Base-by-base conservation (phyloP, 2,888 invertebrate species). In the Drosophila niveifrons region DNA sequence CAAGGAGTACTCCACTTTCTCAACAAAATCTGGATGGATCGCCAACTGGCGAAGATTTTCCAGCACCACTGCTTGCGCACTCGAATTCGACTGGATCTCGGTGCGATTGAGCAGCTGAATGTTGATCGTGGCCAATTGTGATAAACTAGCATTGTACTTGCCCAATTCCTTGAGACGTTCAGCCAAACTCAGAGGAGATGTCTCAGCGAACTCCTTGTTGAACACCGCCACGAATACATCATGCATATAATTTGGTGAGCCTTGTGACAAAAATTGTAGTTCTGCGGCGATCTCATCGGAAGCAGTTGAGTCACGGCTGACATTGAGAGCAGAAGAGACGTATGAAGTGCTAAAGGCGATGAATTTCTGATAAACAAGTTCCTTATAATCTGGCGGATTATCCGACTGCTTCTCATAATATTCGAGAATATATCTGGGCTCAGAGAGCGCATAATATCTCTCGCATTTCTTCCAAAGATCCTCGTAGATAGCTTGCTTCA, bases 401-500 rank as follows among this genome's bases (percentile, higher is more conserved):
- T 70, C 53, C 1, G 59, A 31, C 18, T 66, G 51, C 3, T 75
- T 57, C 3, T 13, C 44, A 41, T 80, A 73, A 17, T 88, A 75
- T 1, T 84, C 76, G 2, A 86, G 39, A 6, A 23, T 23, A 23
- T 23, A 23, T 23, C 23, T 23, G 23, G 23, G 23, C 23, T 6
- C 6, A 23, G 1, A 23, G 23, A 23, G 6, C 6, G 23, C 23
- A 23, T 23, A 23, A 23, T 3, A 90, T 39, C 17, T 75, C 52
- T 78, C 73, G 9, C 90, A 34, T 29, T 87, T 85, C 39, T 75
- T 63, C 89, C 90, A 89, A 8, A 90, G 44, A 0, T 76, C 78
- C 28, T 78, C 76, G 56, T 83, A 90, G 29, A 85, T 75, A 17
- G 82, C 80, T 28, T 69, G 72, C 18, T 79, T 80, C 1, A 90